Evolutionary conservation across 2,888 invertebrate genomes (phyloP).

Genomic region (Brassicogethes aeneus): DNA sequence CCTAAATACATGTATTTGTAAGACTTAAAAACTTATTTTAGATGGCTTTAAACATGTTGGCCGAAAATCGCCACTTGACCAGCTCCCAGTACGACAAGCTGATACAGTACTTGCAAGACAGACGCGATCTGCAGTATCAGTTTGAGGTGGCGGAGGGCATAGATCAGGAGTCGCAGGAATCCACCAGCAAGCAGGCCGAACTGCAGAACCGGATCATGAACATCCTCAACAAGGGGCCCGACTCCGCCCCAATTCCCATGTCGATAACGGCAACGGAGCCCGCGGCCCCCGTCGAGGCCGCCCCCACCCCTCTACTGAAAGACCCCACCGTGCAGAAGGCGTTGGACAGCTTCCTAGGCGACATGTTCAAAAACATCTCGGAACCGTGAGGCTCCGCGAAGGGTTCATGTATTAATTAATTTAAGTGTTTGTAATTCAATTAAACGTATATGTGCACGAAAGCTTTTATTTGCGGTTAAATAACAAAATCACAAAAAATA

Average conservation of each 20-base stretch:
- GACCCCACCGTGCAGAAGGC: conserved; percentile 75
- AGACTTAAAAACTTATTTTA: too few relatives aligned
- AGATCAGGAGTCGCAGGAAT: conserved; percentile 38
- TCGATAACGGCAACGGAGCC: conserved; percentile 31
- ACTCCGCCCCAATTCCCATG: conserved; percentile 30
- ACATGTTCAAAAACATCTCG: conserved; percentile 46
- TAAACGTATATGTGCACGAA: not conserved
- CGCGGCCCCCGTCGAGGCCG: conserved; percentile 23
- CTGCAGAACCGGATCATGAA: conserved; percentile 71
- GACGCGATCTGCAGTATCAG: conserved; percentile 64
- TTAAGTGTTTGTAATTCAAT: not conserved
- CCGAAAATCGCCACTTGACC: conserved; percentile 71
- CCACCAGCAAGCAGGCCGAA: conserved; percentile 54
- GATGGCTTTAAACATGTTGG: conserved; percentile 66
- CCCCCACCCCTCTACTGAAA: conserved; percentile 48
- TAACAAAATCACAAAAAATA: not conserved
- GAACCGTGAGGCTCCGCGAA: not conserved
- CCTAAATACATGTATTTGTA: too few relatives aligned
- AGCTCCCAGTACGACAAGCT: conserved; percentile 72
- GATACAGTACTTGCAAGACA: conserved; percentile 62
- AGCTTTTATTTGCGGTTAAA: not conserved
- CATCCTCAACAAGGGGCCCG: conserved; percentile 54
- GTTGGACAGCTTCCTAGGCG: conserved; percentile 57
- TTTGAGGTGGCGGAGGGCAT: conserved; percentile 63
- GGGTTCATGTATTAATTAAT: not conserved